phyloP scores from a whole-genome alignment of 2,888 invertebrate species.

The Drosophila anceps region DNA sequence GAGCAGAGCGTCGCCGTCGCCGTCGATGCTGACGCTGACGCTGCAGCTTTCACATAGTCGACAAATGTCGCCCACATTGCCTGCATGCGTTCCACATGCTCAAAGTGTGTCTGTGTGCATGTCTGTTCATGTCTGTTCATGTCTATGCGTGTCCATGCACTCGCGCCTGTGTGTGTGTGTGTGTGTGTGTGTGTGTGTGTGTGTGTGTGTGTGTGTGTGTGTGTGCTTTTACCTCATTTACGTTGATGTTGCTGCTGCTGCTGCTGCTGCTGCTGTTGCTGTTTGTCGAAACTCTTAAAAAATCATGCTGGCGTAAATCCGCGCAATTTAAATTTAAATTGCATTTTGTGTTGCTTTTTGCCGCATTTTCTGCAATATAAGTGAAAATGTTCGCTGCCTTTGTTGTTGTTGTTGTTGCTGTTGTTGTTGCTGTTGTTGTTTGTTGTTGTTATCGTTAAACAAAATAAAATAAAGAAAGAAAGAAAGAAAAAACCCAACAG shows the following conservation, averaged over 20 bases:
- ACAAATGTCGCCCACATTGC: conserved; percentile 64
- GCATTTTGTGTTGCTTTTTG: conserved; percentile 52
- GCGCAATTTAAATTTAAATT: conserved; percentile 80
- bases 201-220: conserved; percentile 20
- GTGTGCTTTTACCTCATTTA: conserved; percentile 65
- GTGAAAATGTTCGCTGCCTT: conserved; percentile 55
- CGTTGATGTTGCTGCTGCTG: conserved; percentile 39
- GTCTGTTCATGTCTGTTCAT: conserved; percentile 1
- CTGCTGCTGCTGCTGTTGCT: conserved; percentile 31
- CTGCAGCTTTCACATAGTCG: conserved; percentile 25
- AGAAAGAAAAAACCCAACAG: conserved; percentile 25
- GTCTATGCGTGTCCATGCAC: conserved; percentile 4
- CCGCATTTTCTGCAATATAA: conserved; percentile 33
- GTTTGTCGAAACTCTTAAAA: conserved; percentile 67
- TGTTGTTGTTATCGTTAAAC: conserved; percentile 22
- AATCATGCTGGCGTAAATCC: conserved; percentile 83
- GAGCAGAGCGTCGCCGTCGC: conserved; percentile 17
- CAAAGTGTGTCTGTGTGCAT: conserved; percentile 16
- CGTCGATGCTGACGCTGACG: conserved; percentile 11
- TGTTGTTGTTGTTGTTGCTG: conserved; percentile 14
- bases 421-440: conserved; percentile 1
- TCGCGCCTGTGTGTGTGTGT: conserved; percentile 19
- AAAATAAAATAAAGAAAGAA: too few species aligned
- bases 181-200: conserved; percentile 13
- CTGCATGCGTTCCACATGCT: conserved; percentile 62